phyloP scores from a whole-genome alignment of 2,888 invertebrate species.

The Lomographa bimaculata region DNA sequence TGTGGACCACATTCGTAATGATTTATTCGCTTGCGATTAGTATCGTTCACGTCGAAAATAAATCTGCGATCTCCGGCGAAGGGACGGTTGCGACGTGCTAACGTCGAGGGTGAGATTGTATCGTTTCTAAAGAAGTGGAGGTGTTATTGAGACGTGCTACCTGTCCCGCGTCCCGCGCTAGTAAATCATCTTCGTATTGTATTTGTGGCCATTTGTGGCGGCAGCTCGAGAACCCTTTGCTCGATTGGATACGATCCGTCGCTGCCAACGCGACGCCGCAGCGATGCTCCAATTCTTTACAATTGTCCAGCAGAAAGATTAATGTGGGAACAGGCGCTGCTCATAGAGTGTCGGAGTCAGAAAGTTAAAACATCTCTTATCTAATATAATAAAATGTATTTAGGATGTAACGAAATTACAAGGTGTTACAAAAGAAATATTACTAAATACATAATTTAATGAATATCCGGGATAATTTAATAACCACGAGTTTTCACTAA shows the following conservation, averaged over 20 bases:
- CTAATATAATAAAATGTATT: too few species aligned
- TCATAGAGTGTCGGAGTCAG: background rate
- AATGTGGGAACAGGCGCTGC: conserved; percentile 6
- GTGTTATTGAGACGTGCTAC: conserved; percentile 12
- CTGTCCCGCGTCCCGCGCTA: background rate
- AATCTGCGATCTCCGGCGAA: conserved; percentile 7
- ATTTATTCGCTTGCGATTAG: background rate
- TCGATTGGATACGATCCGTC: conserved; percentile 1
- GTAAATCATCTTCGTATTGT: conserved; percentile 11
- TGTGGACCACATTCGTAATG: background rate
- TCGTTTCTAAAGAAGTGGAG: conserved; percentile 3
- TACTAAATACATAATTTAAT: too few species aligned
- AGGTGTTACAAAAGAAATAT: too few species aligned
- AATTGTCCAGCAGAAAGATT: conserved; percentile 7
- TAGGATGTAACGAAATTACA: too few species aligned
- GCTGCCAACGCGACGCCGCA: too few species aligned
- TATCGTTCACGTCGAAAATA: conserved; percentile 3
- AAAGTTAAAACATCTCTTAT: too few species aligned
- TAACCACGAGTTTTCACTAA: too few species aligned
- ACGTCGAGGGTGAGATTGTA: conserved; percentile 24
- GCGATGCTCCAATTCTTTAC: conserved; percentile 21
- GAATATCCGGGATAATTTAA: background rate
- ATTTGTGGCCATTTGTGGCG: too few species aligned
- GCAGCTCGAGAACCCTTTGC: conserved; percentile 3
- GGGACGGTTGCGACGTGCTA: conserved; percentile 26